phyloP scores from a whole-genome alignment of 2,113 vertebrate species.

The Thryonomys swinderianus region DNA sequence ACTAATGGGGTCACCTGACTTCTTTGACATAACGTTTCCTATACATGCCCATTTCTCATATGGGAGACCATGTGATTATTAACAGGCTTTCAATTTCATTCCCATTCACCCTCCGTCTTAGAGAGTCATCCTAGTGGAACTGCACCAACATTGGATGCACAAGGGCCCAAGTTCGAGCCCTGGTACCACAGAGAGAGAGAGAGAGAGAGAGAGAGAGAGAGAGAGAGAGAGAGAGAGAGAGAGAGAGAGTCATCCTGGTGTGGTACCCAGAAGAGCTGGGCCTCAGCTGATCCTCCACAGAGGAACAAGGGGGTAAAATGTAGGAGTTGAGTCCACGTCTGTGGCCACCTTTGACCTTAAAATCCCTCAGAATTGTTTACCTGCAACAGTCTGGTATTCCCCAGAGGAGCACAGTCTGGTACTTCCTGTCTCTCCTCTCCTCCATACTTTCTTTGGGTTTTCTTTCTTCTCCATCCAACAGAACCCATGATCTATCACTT shows the following conservation, averaged over 20 bases:
- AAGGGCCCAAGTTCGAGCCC: too few species aligned
- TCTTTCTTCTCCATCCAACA: neutral
- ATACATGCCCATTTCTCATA: neutral
- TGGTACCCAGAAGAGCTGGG: neutral
- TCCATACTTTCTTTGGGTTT: neutral
- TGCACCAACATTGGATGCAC: too few species aligned
- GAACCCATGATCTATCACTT: neutral
- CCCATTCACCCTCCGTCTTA: neutral
- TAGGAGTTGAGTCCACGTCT: neutral
- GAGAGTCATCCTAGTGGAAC: too few species aligned
- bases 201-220: too few species aligned
- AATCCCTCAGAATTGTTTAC: neutral
- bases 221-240: too few species aligned
- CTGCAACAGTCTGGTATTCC: neutral
- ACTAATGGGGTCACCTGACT: neutral
- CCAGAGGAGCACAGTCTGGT: neutral
- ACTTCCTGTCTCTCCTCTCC: neutral
- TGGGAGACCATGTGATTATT: neutral
- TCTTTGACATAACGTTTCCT: neutral
- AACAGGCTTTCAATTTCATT: neutral
- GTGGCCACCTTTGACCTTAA: neutral
- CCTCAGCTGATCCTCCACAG: neutral
- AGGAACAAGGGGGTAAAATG: neutral
- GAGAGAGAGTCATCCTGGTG: too few species aligned
- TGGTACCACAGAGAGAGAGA: too few species aligned